These are phyloP conservation scores for Eubasilissa splendida DNA, from an alignment of 2,888 invertebrate species.

Conservation along the genomic window DNA sequence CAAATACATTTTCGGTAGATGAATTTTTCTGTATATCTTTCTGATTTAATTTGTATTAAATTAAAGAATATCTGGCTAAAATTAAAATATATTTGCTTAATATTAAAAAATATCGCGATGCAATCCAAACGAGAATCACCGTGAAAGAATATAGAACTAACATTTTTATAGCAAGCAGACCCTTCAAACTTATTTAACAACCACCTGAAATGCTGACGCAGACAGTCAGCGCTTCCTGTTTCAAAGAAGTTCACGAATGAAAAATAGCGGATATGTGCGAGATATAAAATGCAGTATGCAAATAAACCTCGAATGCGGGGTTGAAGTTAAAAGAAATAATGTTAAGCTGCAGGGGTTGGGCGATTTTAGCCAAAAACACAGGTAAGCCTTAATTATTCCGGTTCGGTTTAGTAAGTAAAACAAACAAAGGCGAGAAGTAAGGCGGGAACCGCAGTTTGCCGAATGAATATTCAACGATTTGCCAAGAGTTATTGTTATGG, in stretches of 20 bases:
- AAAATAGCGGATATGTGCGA: conserved; percentile 18
- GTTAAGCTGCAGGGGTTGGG: neutral
- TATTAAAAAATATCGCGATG: no score
- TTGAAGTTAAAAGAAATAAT: conserved; percentile 30
- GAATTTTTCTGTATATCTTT: no score
- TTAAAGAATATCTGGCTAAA: no score
- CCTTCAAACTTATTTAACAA: conserved; percentile 36
- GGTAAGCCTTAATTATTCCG: conserved; percentile 37
- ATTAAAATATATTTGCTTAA: no score
- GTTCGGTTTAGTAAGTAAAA: conserved; percentile 4
- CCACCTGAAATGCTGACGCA: conserved; percentile 21
- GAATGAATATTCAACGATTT: conserved; percentile 43
- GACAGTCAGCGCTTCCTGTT: neutral
- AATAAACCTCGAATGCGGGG: conserved; percentile 17
- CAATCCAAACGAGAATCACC: no score
- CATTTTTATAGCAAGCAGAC: neutral
- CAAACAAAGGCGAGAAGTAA: conserved; percentile 11
- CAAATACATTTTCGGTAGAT: no score
- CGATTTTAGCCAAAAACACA: neutral
- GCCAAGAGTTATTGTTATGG: conserved; percentile 33
- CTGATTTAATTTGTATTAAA: no score
- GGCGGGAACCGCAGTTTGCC: neutral
- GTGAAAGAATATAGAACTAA: no score
- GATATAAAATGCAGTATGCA: conserved; percentile 23
- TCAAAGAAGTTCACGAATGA: conserved; percentile 21